Percentiles rank a stretch among this genome's conserved stretches.
Evolutionary conservation across 37 sponge, comb jelly and placozoan genomes (phyloP).

Genomic region (Aphrocallistes beatrix): DNA sequence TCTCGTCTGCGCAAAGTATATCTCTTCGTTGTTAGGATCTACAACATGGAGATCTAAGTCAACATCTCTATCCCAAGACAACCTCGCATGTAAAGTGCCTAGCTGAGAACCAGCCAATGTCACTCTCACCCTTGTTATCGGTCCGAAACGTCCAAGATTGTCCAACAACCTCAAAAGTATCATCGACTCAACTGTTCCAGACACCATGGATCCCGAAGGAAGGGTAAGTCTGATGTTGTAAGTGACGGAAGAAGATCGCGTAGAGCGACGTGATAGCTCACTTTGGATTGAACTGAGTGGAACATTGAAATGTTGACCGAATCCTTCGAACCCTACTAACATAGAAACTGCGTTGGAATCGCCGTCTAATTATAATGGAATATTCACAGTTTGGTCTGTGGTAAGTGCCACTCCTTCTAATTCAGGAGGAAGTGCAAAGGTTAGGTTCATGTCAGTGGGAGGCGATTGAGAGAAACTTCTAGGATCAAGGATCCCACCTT

Average conservation of each 20-base stretch:
- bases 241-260: background rate
- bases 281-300: background rate
- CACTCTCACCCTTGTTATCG: background rate
- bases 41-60: background rate
- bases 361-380: background rate
- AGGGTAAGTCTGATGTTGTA: background rate
- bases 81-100: background rate
- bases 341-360: background rate
- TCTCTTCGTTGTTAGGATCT: conserved; percentile 18
- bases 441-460: background rate
- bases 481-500: background rate
- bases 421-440: background rate
- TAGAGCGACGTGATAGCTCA: background rate
- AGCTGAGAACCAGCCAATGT: background rate
- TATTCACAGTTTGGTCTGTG: background rate
- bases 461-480: background rate
- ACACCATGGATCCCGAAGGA: background rate
- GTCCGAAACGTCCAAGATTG: background rate
- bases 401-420: background rate
- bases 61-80: background rate
- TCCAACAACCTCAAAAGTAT: background rate
- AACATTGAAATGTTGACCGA: background rate
- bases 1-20: background rate
- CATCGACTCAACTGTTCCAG: background rate
- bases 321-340: background rate